These are phyloP conservation scores for Cyphomyrus discorhynchus DNA, from an alignment of 2,113 vertebrate genomes.

Conservation along the genomic window DNA sequence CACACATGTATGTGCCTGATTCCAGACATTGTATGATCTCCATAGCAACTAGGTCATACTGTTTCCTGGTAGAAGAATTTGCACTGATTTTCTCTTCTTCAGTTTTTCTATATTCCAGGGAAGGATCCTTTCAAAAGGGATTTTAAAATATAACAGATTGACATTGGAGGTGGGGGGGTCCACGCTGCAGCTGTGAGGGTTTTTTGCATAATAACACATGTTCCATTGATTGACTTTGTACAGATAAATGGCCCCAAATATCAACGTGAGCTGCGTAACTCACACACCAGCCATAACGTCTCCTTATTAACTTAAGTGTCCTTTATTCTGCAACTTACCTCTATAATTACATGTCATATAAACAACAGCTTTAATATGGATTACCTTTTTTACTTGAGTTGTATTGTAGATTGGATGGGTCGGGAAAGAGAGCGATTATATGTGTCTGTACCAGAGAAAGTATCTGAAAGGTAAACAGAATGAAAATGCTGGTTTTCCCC, in stretches of 20 bases:
- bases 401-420: background rate
- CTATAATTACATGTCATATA: background rate
- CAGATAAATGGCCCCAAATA: background rate
- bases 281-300: background rate
- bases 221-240: background rate
- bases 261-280: background rate
- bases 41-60: background rate
- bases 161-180: background rate
- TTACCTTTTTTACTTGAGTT: background rate
- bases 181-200: background rate
- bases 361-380: background rate
- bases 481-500: background rate
- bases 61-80: background rate
- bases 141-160: conserved; percentile 4
- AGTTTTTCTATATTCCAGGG: conserved; percentile 3
- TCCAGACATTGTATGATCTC: background rate
- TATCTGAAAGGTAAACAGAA: background rate
- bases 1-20: background rate
- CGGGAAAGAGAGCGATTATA: background rate
- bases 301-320: background rate
- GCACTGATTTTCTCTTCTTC: background rate
- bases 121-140: background rate
- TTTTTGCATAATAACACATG: background rate
- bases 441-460: background rate
- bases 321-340: background rate